phyloP scores from a whole-genome alignment of 2,797 vertebrate genomes.

The Mionectes olivaceus region DNA sequence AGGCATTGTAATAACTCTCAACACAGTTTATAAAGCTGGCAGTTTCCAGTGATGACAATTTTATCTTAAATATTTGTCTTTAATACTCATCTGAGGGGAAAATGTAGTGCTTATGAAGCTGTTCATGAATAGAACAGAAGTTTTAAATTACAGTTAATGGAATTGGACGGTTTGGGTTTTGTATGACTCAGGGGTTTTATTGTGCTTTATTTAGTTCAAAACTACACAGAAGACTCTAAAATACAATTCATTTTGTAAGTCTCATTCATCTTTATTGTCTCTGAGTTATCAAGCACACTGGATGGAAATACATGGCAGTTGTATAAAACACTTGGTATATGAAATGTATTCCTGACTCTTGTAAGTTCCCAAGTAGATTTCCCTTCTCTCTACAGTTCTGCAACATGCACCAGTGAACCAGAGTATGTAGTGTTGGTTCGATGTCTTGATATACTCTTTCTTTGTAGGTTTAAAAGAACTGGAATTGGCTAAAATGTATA shows the following conservation, averaged over 20 bases:
- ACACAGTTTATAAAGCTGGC: constrained; percentile 7
- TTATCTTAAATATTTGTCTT: constrained; percentile 9
- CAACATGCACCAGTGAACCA: constrained; percentile 50
- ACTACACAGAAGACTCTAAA: constrained; percentile 25
- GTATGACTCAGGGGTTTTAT: neutral
- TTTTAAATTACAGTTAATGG: constrained; percentile 22
- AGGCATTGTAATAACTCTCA: neutral
- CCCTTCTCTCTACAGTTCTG: neutral
- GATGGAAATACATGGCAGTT: neutral
- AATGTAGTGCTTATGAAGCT: neutral
- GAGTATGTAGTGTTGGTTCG: constrained; percentile 35
- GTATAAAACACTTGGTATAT: constrained; percentile 4
- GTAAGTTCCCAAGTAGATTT: neutral
- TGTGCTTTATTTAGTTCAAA: constrained; percentile 34
- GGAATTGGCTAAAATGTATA: constrained; percentile 47
- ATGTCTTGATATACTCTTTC: constrained; percentile 43
- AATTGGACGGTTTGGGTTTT: neutral
- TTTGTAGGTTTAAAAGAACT: constrained; percentile 34
- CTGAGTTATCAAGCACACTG: constrained; percentile 4
- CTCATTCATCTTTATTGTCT: neutral
- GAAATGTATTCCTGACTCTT: constrained; percentile 13
- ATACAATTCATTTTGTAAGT: constrained; percentile 8
- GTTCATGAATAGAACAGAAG: neutral
- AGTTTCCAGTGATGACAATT: neutral
- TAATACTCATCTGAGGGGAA: neutral